These are phyloP conservation scores for Saxicola maurus DNA, from an alignment of 2,797 vertebrate species.

Conservation along the genomic window DNA sequence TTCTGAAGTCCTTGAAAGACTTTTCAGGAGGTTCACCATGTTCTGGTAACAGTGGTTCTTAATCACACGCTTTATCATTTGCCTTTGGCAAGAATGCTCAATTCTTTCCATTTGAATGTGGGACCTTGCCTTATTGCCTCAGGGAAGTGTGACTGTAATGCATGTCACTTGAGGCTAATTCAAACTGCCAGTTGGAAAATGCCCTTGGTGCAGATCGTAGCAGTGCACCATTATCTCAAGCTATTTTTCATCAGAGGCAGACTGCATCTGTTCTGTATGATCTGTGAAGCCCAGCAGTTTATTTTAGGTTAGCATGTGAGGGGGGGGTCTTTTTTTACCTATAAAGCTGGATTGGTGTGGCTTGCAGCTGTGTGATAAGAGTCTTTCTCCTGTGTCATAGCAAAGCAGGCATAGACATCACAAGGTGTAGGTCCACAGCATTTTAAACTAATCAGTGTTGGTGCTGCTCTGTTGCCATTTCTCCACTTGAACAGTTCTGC, in stretches of 20 bases:
- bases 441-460: neutral
- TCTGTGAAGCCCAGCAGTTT: neutral
- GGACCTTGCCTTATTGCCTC: slow-evolving; percentile 19
- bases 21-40: neutral
- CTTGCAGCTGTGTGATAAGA: neutral
- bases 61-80: neutral
- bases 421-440: neutral
- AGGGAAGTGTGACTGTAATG: slow-evolving; percentile 12
- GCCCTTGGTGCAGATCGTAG: slow-evolving; percentile 38
- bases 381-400: neutral
- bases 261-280: neutral
- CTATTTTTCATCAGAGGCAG: slow-evolving; percentile 9
- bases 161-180: slow-evolving; percentile 45
- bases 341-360: neutral
- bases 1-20: neutral
- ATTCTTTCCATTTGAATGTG: slow-evolving; percentile 5
- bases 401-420: neutral
- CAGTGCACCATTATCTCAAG: neutral
- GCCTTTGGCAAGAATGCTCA: slow-evolving; percentile 30
- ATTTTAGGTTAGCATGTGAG: neutral
- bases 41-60: neutral
- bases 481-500: neutral
- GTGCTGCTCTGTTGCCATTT: neutral
- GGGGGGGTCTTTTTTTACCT: neutral
- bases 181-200: slow-evolving; percentile 36